Percentiles rank a stretch among this genome's conserved stretches.
phyloP scores from a whole-genome alignment of 2,797 vertebrate species.

The Acanthurus tractus region DNA sequence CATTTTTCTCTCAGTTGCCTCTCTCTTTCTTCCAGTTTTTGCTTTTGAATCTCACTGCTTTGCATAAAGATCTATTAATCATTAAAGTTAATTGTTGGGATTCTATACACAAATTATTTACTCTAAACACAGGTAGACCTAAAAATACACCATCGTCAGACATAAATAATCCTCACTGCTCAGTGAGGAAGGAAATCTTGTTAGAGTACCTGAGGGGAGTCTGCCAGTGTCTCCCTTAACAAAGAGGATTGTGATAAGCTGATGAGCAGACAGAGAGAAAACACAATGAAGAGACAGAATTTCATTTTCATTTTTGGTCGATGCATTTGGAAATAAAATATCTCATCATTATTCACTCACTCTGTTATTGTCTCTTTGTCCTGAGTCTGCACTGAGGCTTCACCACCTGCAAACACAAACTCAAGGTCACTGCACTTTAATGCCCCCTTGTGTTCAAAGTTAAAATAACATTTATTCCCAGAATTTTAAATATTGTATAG shows the following conservation, averaged over 20 bases:
- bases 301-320: slow-evolving; percentile 41
- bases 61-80: slow-evolving; percentile 64
- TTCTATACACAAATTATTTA: neutral
- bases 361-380: slow-evolving; percentile 62
- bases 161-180: neutral
- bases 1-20: slow-evolving; percentile 78
- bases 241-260: slow-evolving; percentile 63
- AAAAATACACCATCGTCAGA: neutral
- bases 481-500: too few species aligned
- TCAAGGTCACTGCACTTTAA: slow-evolving; percentile 35
- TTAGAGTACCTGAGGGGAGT: slow-evolving; percentile 57
- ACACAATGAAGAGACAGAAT: slow-evolving; percentile 40
- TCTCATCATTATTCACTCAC: slow-evolving; percentile 67
- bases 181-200: slow-evolving; percentile 3
- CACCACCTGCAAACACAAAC: slow-evolving; percentile 53
- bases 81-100: neutral
- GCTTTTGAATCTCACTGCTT: slow-evolving; percentile 62
- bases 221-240: slow-evolving; percentile 16
- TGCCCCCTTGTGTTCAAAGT: slow-evolving; percentile 59
- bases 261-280: slow-evolving; percentile 41
- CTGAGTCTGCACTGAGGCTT: slow-evolving; percentile 34
- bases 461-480: too few species aligned
- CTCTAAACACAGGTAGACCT: slow-evolving; percentile 4
- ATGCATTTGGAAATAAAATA: slow-evolving; percentile 46
- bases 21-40: slow-evolving; percentile 69